Base-by-base conservation (phyloP, 2,797 vertebrate species). In the Nannoperca obscura region DNA sequence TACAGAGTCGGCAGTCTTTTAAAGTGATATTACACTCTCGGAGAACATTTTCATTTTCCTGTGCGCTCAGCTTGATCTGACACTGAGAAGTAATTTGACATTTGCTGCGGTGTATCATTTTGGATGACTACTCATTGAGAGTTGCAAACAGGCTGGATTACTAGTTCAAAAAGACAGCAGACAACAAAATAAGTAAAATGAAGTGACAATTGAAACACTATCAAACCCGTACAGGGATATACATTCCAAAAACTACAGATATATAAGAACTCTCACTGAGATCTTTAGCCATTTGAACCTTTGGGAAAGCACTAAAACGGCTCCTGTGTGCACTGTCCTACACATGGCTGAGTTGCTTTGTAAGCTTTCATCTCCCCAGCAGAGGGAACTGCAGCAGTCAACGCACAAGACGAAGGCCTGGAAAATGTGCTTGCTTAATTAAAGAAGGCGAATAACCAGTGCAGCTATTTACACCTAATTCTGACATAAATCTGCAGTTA, bases 401-500 rank as follows among this genome's bases (percentile, higher is more conserved):
- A 87, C n/a, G 19, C 13, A n/a, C 57, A 58, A 84, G 79, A 82
- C 57, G 46, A 74, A 78, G 83, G 74, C 84, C 69, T 58, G 78
- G 80, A 87, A 85, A 90, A 92, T 83, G 86, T 80, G 86, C 90
- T 89, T 70, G 88, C 92, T 94, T 95, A 94, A 95, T 95, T 95
- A 95, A 93, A 92, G 92, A 79, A 87, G 61, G 75, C 74, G 79
- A 89, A 90, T 85, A 90, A 89, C 80, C 83, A 82, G 79, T 80
- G 84, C 82, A 87, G 88, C 93, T 92, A 93, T 91, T 94, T 93
- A 91, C 87, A 89, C 83, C 76, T 89, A 86, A 91, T 92, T 92
- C 87, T 92, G 91, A 93, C 91, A 93, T 95, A 94, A 95, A 95
- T 95, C 93, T 94, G 84, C 80, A 81, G 92, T 95, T 94, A 94